Percentiles rank a stretch among this genome's conserved stretches.
These are phyloP conservation scores for Drosophila quadrilineata DNA, from an alignment of 1,140 invertebrate species.

Conservation along the genomic window DNA sequence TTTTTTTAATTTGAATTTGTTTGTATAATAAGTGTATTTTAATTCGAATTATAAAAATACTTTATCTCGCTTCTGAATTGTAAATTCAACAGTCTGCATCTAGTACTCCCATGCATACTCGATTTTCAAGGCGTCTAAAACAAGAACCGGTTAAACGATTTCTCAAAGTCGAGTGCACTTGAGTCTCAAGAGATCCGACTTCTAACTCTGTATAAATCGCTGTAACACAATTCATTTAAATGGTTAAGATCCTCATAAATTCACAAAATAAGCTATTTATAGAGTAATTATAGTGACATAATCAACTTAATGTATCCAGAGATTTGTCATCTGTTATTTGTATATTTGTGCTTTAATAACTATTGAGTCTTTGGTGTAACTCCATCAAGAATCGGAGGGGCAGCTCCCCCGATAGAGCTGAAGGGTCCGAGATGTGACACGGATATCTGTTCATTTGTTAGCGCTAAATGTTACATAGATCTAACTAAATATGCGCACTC, in stretches of 20 bases:
- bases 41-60: slow-evolving; percentile 1
- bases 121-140: slow-evolving; percentile 1
- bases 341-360: no score
- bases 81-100: slow-evolving; percentile 1
- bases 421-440: slow-evolving; percentile 8
- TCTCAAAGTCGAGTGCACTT: slow-evolving; percentile 1
- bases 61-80: slow-evolving; percentile 5
- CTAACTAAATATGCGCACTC: slow-evolving; percentile 24
- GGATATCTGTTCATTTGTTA: slow-evolving; percentile 12
- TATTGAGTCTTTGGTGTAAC: no score
- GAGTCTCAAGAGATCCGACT: no score
- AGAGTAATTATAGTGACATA: no score
- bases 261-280: not conserved
- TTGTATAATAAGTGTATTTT: slow-evolving; percentile 1
- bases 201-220: slow-evolving; percentile 1
- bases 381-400: no score
- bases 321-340: no score
- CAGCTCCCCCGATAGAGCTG: not conserved
- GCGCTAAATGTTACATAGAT: slow-evolving; percentile 19
- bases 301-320: no score
- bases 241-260: not conserved
- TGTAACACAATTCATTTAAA: not conserved
- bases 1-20: no score
- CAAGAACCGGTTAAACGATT: slow-evolving; percentile 3
- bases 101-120: not conserved